These are phyloP conservation scores for Lydus trimaculatus DNA, from an alignment of 2,888 invertebrate genomes.

Conservation along the genomic window DNA sequence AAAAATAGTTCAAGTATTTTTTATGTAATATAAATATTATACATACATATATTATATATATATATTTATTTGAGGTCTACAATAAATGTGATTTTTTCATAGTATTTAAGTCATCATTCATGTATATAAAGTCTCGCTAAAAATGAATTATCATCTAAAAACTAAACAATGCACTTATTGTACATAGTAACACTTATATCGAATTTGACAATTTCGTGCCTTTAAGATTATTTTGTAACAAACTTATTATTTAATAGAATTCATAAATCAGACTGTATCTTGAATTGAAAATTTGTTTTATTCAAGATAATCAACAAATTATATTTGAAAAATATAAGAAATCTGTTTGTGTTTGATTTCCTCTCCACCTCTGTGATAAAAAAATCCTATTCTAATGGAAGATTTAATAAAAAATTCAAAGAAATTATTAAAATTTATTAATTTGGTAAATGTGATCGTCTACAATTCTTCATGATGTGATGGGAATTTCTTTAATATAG, in stretches of 20 bases:
- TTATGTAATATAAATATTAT: slow-evolving; percentile 6
- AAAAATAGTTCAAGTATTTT: background rate
- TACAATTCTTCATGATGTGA: slow-evolving; percentile 82
- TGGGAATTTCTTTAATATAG: slow-evolving; percentile 83
- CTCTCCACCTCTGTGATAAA: background rate
- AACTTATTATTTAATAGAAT: slow-evolving; percentile 27
- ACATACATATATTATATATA: background rate
- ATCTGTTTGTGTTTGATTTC: slow-evolving; percentile 20
- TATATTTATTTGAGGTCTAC: background rate
- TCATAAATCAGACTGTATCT: slow-evolving; percentile 22
- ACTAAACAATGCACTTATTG: slow-evolving; percentile 10
- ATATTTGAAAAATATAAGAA: slow-evolving; percentile 13
- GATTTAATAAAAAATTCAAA: slow-evolving; percentile 21
- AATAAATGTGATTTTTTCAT: slow-evolving; percentile 31
- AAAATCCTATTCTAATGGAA: background rate
- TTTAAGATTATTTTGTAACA: slow-evolving; percentile 41
- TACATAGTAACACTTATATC: slow-evolving; percentile 33
- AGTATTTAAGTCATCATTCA: slow-evolving; percentile 19
- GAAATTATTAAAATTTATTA: slow-evolving; percentile 16
- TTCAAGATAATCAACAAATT: slow-evolving; percentile 23
- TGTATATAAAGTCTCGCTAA: slow-evolving; percentile 16
- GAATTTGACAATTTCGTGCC: slow-evolving; percentile 48
- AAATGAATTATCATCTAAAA: slow-evolving; percentile 14
- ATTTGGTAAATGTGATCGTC: slow-evolving; percentile 39
- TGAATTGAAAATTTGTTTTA: slow-evolving; percentile 15